These are phyloP conservation scores for Taxidea taxus DNA, from an alignment of 2,113 vertebrate species.

Conservation along the genomic window DNA sequence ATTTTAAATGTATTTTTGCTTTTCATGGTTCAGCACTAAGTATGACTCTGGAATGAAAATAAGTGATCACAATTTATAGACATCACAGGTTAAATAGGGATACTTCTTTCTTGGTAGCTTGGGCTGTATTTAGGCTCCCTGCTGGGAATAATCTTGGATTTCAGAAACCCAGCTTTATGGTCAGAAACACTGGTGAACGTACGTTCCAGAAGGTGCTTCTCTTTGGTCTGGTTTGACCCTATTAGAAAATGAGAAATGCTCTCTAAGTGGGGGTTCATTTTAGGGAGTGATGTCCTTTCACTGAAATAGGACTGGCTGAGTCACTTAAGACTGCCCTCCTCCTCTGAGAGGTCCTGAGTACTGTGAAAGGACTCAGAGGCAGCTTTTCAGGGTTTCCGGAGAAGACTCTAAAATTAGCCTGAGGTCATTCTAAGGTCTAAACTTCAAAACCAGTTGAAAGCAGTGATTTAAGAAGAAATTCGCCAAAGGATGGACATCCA, in stretches of 20 bases:
- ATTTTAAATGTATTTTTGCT: slow-evolving; percentile 55
- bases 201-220: neutral
- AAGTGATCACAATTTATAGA: slow-evolving; percentile 57
- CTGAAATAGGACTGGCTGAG: neutral
- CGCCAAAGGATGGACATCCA: neutral
- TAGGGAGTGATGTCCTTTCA: neutral
- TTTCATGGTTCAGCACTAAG: slow-evolving; percentile 46
- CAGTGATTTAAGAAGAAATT: neutral
- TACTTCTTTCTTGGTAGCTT: neutral
- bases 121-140: neutral
- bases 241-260: neutral
- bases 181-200: neutral
- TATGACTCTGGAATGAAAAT: slow-evolving; percentile 57
- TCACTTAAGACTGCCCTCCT: neutral
- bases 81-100: slow-evolving; percentile 1
- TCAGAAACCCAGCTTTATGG: neutral
- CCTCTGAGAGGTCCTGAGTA: neutral
- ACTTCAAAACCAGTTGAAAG: neutral
- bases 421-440: neutral
- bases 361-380: neutral
- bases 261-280: neutral
- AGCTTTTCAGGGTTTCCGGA: neutral
- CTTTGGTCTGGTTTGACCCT: neutral
- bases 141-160: slow-evolving; percentile 2
- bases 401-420: neutral